phyloP scores from a whole-genome alignment of 2,113 vertebrate species.

The Phylloscopus trochiloides region DNA sequence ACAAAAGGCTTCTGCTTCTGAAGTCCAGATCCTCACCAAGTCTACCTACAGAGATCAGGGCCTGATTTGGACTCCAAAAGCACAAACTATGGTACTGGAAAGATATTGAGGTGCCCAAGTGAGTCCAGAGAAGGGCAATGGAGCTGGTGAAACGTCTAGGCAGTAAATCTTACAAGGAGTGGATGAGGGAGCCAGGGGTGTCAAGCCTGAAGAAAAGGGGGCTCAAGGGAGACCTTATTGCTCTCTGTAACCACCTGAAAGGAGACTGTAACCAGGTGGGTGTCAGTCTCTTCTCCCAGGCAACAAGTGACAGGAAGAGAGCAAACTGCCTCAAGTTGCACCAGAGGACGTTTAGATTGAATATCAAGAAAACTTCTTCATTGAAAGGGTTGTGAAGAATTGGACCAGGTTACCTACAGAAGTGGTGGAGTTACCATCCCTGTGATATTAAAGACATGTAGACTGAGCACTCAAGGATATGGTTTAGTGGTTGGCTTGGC shows the following conservation, averaged over 20 bases:
- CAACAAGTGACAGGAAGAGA: neutral
- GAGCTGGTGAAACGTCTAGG: neutral
- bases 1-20: neutral
- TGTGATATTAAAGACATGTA: neutral
- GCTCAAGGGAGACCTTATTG: neutral
- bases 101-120: neutral
- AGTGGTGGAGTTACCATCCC: neutral
- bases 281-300: neutral
- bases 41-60: neutral
- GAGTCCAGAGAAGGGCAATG: neutral
- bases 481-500: neutral
- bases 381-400: neutral
- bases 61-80: neutral
- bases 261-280: neutral
- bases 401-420: neutral
- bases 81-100: neutral
- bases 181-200: accelerated
- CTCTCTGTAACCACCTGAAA: neutral
- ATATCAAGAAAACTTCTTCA: neutral
- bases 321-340: neutral
- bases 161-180: neutral
- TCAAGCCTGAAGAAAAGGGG: neutral
- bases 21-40: neutral
- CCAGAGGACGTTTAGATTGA: accelerated
- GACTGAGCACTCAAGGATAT: neutral